Evolutionary conservation across 2,113 vertebrate species (phyloP).

Genomic region (Anthoscopus minutus): DNA sequence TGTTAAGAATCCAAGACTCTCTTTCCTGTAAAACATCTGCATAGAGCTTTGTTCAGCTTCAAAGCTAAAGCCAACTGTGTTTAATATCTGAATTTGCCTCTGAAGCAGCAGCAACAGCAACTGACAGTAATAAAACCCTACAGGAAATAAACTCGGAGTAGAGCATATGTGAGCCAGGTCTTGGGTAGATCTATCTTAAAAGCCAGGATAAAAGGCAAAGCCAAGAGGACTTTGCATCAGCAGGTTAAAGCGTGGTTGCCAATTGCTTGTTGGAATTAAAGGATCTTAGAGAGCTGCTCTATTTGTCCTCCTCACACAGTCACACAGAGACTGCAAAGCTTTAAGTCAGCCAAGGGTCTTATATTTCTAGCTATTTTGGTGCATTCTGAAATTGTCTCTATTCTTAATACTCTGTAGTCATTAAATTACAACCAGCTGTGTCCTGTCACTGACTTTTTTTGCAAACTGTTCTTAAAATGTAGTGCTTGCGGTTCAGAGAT

Average conservation of each 20-base stretch:
- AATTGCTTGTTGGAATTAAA: constrained; percentile 5
- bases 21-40: constrained; percentile 35
- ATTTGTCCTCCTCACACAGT: background rate
- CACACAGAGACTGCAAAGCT: background rate
- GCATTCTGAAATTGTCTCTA: constrained; percentile 36
- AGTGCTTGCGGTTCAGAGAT: background rate
- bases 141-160: background rate
- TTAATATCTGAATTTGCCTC: constrained; percentile 42
- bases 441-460: background rate
- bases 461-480: background rate
- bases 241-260: background rate
- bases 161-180: constrained; percentile 45
- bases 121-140: constrained; percentile 3
- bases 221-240: background rate
- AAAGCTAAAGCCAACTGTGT: background rate
- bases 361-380: constrained; percentile 18
- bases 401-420: constrained; percentile 15
- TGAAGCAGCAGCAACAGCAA: constrained; percentile 10
- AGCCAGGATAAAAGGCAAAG: constrained; percentile 17
- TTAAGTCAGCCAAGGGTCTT: constrained; percentile 32
- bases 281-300: background rate
- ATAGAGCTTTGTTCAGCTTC: background rate
- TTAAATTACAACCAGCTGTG: constrained; percentile 47
- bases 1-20: background rate
- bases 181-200: background rate